These are phyloP conservation scores for Gymnodraco acuticeps DNA, from an alignment of 2,797 vertebrate species.

Conservation along the genomic window DNA sequence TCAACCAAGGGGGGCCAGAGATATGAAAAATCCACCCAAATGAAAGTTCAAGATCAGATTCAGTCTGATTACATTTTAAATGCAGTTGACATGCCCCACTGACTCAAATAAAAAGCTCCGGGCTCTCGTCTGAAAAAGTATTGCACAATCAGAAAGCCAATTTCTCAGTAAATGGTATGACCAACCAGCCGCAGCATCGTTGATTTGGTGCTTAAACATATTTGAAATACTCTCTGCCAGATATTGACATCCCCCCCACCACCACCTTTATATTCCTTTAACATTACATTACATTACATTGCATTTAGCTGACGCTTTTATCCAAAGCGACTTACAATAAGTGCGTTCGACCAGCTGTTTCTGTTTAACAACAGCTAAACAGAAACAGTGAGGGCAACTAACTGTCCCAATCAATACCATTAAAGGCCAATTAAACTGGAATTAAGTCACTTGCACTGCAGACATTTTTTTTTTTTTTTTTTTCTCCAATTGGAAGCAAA, in stretches of 20 bases:
- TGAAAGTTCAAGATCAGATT: not conserved
- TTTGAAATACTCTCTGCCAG: slow-evolving; percentile 14
- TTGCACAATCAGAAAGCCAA: not conserved
- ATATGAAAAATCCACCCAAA: no score
- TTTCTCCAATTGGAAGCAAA: not conserved
- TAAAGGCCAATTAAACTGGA: not conserved
- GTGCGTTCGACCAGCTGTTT: no score
- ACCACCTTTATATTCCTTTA: not conserved
- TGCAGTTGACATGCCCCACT: not conserved
- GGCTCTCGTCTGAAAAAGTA: not conserved
- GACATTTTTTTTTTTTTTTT: no score
- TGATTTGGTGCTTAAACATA: not conserved
- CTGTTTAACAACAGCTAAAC: slow-evolving; percentile 6
- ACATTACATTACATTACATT: no score
- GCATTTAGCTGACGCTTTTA: no score
- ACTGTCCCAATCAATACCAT: not conserved
- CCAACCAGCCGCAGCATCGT: not conserved
- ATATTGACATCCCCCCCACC: not conserved
- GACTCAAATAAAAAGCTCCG: not conserved
- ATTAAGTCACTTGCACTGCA: not conserved
- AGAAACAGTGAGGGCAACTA: slow-evolving; percentile 11
- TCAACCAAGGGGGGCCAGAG: no score
- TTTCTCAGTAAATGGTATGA: not conserved
- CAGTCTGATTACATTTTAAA: not conserved
- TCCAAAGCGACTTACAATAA: no score